Percentiles rank a stretch among this genome's conserved stretches.
Evolutionary conservation across 1,140 invertebrate genomes (phyloP).

Genomic region (Brachionus rotundiformis): DNA sequence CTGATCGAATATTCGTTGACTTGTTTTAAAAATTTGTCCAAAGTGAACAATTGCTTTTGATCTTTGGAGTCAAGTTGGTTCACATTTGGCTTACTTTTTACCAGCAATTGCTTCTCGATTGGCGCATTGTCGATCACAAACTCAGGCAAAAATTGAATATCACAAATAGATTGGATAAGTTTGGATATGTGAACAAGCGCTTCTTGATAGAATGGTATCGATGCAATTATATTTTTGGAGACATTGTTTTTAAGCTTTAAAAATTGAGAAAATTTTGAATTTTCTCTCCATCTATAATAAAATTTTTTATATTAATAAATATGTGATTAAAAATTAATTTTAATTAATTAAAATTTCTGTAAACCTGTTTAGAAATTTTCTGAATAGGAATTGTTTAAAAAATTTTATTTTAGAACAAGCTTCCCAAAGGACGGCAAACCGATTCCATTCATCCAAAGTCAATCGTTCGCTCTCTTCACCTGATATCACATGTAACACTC

Average conservation of each 20-base stretch:
- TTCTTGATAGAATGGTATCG: slow-evolving; percentile 10
- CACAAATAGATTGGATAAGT: slow-evolving; percentile 15
- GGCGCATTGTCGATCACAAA: not conserved
- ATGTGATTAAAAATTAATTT: not conserved
- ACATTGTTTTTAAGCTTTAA: slow-evolving; percentile 26
- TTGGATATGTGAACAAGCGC: slow-evolving; percentile 20
- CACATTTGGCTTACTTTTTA: not conserved
- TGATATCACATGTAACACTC: slow-evolving; percentile 37
- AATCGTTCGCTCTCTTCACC: slow-evolving; percentile 38
- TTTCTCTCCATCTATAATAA: not conserved
- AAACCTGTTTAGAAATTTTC: slow-evolving; percentile 24
- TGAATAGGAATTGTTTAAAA: slow-evolving; percentile 47
- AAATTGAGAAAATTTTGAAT: slow-evolving; percentile 38
- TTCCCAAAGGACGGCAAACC: slow-evolving; percentile 44
- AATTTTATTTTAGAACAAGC: slow-evolving; percentile 43
- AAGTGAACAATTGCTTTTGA: not conserved
- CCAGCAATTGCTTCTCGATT: not conserved
- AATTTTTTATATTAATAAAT: too few species aligned
- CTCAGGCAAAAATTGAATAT: not conserved
- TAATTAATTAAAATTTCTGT: not conserved
- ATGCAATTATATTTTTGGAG: not conserved
- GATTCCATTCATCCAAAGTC: slow-evolving; percentile 48
- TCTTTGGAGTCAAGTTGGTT: not conserved
- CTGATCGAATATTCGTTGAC: not conserved
- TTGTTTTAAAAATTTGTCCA: slow-evolving; percentile 23